These are phyloP conservation scores for Drosophila gunungcola DNA, from an alignment of 1,140 invertebrate species.

Conservation along the genomic window DNA sequence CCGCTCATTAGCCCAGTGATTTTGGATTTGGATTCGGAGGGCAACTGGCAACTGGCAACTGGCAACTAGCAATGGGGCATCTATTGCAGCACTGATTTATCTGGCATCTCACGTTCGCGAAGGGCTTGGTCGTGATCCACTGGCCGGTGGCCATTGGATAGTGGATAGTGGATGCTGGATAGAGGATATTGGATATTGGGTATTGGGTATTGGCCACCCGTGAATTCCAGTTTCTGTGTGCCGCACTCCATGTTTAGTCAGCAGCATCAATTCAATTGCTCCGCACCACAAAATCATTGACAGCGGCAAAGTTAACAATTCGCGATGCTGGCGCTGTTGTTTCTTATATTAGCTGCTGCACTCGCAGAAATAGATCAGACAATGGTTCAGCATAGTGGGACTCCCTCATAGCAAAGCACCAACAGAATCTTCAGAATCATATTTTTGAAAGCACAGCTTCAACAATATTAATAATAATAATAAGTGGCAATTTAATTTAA, in stretches of 20 bases:
- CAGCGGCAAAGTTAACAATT: constrained; percentile 64
- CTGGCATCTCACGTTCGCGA: constrained; percentile 71
- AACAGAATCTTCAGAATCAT: too few species aligned
- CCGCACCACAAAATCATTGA: constrained; percentile 77
- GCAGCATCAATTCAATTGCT: constrained; percentile 73
- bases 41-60: constrained; percentile 45
- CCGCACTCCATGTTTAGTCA: constrained; percentile 58
- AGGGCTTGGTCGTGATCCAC: constrained; percentile 49
- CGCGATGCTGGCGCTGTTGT: constrained; percentile 37
- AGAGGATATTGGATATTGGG: constrained; percentile 20
- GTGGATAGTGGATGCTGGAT: background rate
- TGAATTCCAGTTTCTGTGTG: constrained; percentile 2
- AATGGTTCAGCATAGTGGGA: too few species aligned
- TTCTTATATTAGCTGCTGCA: constrained; percentile 21
- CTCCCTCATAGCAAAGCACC: too few species aligned
- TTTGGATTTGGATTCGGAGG: constrained; percentile 46
- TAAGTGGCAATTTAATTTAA: too few species aligned
- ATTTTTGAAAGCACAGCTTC: too few species aligned
- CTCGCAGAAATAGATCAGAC: constrained; percentile 1
- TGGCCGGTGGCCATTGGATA: constrained; percentile 25
- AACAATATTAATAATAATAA: too few species aligned
- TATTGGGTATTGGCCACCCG: constrained; percentile 30
- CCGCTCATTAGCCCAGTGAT: constrained; percentile 71
- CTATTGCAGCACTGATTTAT: constrained; percentile 74
- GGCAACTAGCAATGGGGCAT: constrained; percentile 60